phyloP scores from a whole-genome alignment of 2,888 invertebrate genomes.

The Euzophera pinguis region DNA sequence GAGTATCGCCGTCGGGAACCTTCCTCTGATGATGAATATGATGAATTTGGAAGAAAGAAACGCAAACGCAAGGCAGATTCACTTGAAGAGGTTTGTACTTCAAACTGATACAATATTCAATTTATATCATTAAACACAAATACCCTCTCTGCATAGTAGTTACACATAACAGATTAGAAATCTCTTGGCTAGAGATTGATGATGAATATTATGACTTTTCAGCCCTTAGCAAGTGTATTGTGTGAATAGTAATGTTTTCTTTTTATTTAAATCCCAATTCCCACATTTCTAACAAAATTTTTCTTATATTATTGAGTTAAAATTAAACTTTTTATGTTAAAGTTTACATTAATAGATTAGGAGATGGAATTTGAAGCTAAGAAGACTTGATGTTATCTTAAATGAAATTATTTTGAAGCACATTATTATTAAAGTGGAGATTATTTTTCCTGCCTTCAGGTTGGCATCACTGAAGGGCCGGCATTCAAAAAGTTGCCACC shows the following conservation, averaged over 20 bases:
- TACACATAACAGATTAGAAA: too few species aligned
- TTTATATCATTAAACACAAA: too few species aligned
- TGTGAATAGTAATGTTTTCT: too few species aligned
- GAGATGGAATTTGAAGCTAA: conserved; percentile 70
- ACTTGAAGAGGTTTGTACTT: conserved; percentile 40
- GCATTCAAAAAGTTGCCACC: conserved; percentile 72
- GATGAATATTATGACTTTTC: too few species aligned
- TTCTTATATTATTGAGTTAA: too few species aligned
- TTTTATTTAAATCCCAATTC: background rate
- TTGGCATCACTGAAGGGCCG: conserved; percentile 79
- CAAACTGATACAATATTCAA: background rate
- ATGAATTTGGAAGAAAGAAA: conserved; percentile 90
- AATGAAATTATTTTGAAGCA: conserved; percentile 67
- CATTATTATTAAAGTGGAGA: conserved; percentile 79
- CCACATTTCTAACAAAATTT: background rate
- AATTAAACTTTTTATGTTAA: conserved; percentile 16
- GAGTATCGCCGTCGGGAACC: conserved; percentile 95
- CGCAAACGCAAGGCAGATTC: conserved; percentile 67
- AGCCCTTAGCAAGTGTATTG: too few species aligned
- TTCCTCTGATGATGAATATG: conserved; percentile 96
- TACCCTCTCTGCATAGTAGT: too few species aligned
- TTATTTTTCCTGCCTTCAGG: conserved; percentile 80
- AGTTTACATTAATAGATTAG: conserved; percentile 49
- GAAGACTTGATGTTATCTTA: conserved; percentile 68
- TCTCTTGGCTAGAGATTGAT: too few species aligned